Base-by-base conservation (phyloP, 35 echinoderm and acorn worm species). In the Strongylocentrotus purpuratus region DNA sequence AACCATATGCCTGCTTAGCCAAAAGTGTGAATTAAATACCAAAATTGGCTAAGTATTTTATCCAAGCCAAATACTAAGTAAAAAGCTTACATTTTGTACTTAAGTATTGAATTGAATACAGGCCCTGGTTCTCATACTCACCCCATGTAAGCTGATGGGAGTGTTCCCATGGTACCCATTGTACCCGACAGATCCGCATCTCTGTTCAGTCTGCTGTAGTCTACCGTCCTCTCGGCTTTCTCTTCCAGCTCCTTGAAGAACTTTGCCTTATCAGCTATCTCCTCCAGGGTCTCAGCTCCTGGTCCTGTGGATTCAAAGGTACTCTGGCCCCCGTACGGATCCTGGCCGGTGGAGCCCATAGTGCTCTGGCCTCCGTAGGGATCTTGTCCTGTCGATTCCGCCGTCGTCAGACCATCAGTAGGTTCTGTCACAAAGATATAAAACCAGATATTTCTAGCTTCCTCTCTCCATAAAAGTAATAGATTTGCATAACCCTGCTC, bases 171-270 rank as follows among this genome's bases (percentile, higher is more conserved):
- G 13, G 96, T 97, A 31, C 96, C 95, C 85, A 96, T 95, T n/a
- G 98, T 99, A 9, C 95, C 94, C 0, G 95, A 92, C 7, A 94
- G 78, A 78, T 97, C 96, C 0, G 94, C 70, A 18, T 95, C 98
- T 88, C 94, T 94, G 91, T 98, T 99, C 85, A 99, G 94, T 48
- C 52, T 95, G 60, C 48, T 48, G 32, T 97, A 99, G 45, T 99
- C 98, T 3, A 99, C 58, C 9, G 70, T 88, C 11, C 96, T 94
- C 18, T 96, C 96, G 6, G 94, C 91, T 70, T 98, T 98, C 25
- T 95, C 98, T 47, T 99, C 98, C 86, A 99, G 92, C 61, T 99
- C 97, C 85, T 96, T 96, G 86, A 98, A 99, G 96, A 99, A 99
- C 9, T 94, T 86, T 15, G 95, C 96, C 94, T 99, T 99, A 95